Evolutionary conservation across 2,797 vertebrate genomes (phyloP).

Genomic region (Phylloscopus collybita): DNA sequence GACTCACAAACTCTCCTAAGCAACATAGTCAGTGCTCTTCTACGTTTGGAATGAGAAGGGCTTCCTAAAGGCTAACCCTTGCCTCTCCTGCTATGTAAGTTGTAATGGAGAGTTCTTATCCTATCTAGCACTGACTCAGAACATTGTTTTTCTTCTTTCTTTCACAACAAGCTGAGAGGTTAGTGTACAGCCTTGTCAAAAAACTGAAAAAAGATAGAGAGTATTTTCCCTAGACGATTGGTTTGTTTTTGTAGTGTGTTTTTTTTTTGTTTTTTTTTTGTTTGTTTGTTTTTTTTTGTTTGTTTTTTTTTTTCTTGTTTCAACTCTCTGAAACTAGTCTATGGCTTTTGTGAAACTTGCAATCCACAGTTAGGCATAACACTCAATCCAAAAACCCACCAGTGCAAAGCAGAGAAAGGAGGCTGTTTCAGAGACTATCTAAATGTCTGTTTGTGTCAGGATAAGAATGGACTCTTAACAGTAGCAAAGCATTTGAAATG

Average conservation of each 20-base stretch:
- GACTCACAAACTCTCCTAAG: neutral
- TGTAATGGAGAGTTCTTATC: neutral
- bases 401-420: neutral
- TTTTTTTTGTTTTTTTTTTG: neutral
- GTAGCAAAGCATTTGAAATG: neutral
- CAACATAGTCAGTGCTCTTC: neutral
- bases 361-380: neutral
- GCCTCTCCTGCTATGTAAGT: neutral
- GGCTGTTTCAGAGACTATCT: neutral
- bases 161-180: neutral
- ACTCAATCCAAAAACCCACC: neutral
- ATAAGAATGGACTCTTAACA: neutral
- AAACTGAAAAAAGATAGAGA: neutral
- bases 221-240: neutral
- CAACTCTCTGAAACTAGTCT: neutral
- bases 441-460: neutral
- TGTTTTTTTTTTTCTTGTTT: neutral
- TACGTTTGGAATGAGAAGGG: neutral
- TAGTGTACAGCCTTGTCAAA: neutral
- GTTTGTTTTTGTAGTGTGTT: neutral
- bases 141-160: neutral
- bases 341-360: neutral
- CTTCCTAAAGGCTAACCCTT: neutral
- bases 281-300: neutral
- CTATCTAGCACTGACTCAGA: neutral